Conservation (phyloP, 2,888 invertebrate species). For the Malthinus seriepunctatus region DNA sequence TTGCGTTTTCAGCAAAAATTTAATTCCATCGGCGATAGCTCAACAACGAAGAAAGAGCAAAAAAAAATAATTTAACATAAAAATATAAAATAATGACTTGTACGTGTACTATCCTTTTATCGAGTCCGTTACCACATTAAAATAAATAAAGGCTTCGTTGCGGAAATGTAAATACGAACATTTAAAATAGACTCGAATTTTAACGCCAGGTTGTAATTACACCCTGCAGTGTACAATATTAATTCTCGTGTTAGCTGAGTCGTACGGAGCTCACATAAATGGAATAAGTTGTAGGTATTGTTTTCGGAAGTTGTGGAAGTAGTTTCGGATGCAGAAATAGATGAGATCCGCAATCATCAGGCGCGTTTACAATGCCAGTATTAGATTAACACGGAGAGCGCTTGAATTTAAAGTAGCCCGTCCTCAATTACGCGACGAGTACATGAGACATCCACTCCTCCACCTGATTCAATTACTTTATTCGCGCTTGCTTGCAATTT, state of each 20-base stretch:
- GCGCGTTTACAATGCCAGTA: slow-evolving; percentile 40
- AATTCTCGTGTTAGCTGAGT: slow-evolving; percentile 32
- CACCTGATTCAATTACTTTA: slow-evolving; percentile 39
- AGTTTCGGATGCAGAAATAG: slow-evolving; percentile 38
- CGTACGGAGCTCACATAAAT: slow-evolving; percentile 34
- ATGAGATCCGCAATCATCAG: slow-evolving; percentile 42
- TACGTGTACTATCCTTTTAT: no score
- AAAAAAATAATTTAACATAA: no score
- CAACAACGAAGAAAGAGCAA: no score
- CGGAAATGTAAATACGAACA: slow-evolving; percentile 1
- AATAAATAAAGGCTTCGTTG: no score
- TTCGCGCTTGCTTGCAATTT: slow-evolving; percentile 34
- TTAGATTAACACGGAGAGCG: slow-evolving; percentile 42
- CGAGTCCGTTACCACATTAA: no score
- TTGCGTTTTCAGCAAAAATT: no score
- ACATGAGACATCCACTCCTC: slow-evolving; percentile 22
- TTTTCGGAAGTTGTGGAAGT: slow-evolving; percentile 40
- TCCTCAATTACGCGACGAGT: slow-evolving; percentile 38
- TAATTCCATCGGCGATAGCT: no score
- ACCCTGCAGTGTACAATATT: slow-evolving; percentile 22
- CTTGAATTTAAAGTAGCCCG: slow-evolving; percentile 42
- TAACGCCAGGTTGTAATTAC: slow-evolving; percentile 10
- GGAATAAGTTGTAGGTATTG: slow-evolving; percentile 42
- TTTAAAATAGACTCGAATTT: slow-evolving; percentile 4
- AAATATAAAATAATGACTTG: no score